Conservation (phyloP, 92 coral and sea anemone species). For the Bergia puertoricense region DNA sequence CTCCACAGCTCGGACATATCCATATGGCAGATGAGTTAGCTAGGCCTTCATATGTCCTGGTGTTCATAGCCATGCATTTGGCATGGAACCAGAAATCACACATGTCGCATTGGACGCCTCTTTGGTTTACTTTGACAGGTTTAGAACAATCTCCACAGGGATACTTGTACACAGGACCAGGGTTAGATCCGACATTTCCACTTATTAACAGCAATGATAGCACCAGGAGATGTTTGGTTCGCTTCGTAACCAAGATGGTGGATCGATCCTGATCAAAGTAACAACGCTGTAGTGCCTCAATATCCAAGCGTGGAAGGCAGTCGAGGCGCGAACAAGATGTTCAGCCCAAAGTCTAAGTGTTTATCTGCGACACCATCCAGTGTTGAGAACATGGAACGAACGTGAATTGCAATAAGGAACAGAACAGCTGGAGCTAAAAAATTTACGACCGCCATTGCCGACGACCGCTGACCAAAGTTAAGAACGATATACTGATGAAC, state of each 20-base stretch:
- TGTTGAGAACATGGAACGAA: neutral
- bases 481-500: too few relatives aligned
- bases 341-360: too few relatives aligned
- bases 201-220: neutral
- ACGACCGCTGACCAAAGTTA: too few relatives aligned
- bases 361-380: too few relatives aligned
- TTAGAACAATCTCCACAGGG: constrained; percentile 9
- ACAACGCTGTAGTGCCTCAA: too few relatives aligned
- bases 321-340: too few relatives aligned
- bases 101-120: constrained; percentile 11
- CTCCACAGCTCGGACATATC: neutral
- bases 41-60: constrained; percentile 7
- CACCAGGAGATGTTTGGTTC: constrained; percentile 12
- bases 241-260: too few relatives aligned
- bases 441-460: neutral
- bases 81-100: constrained; percentile 1
- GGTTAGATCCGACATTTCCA: constrained; percentile 10
- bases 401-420: neutral
- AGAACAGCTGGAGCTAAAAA: neutral
- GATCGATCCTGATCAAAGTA: too few relatives aligned
- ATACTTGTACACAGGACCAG: constrained; percentile 13
- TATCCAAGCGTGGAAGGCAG: too few relatives aligned
- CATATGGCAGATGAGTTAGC: neutral
- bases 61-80: constrained; percentile 7
- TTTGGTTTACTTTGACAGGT: constrained; percentile 18